Conservation (phyloP, 2,797 vertebrate species). For the Agapornis canus region DNA sequence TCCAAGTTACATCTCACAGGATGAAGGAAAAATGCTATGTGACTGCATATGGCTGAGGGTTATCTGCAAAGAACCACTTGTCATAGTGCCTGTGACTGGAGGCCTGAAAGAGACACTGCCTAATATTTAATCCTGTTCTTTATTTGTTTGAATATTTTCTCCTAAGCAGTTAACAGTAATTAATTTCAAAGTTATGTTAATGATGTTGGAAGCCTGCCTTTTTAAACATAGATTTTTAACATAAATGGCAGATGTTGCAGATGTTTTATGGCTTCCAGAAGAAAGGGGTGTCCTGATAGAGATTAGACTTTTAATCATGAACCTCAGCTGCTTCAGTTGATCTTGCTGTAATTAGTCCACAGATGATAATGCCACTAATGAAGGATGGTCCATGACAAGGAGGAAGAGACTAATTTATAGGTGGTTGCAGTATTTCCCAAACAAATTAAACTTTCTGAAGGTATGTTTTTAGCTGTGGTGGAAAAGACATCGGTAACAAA, state of each 20-base stretch:
- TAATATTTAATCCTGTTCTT: background rate
- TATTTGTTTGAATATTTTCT: background rate
- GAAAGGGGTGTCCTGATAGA: background rate
- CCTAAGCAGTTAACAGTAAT: background rate
- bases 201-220: background rate
- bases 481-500: background rate
- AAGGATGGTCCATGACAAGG: background rate
- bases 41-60: background rate
- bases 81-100: background rate
- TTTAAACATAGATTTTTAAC: background rate
- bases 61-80: conserved; percentile 16
- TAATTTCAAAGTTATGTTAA: background rate
- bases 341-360: background rate
- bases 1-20: background rate
- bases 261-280: background rate
- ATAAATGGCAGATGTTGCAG: background rate
- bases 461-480: background rate
- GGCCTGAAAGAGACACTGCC: background rate
- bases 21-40: background rate
- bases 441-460: background rate
- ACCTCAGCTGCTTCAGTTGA: background rate
- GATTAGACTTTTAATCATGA: background rate
- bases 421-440: background rate
- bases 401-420: background rate
- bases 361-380: background rate